These are phyloP conservation scores for Oryzias sinensis DNA, from an alignment of 2,797 vertebrate genomes.

Conservation along the genomic window DNA sequence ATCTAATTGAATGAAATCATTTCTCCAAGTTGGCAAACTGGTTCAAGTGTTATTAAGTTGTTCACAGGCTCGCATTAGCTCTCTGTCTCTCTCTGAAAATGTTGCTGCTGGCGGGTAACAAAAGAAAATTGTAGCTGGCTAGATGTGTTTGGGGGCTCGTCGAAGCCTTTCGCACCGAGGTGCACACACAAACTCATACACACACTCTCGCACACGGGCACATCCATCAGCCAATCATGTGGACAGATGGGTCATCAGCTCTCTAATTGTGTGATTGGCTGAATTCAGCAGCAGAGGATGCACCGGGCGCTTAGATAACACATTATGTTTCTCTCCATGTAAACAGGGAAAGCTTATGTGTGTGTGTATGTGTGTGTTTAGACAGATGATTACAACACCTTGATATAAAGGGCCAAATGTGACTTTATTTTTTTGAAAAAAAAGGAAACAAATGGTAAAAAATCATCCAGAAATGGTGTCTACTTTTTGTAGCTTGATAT, in stretches of 20 bases:
- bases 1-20: slow-evolving; percentile 90
- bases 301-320: slow-evolving; percentile 91
- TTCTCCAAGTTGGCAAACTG: slow-evolving; percentile 89
- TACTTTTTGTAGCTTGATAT: slow-evolving; percentile 17
- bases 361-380: slow-evolving; percentile 11
- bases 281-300: slow-evolving; percentile 96
- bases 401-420: neutral
- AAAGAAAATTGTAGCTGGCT: slow-evolving; percentile 65
- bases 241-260: slow-evolving; percentile 99
- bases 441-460: neutral
- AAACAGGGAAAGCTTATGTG: slow-evolving; percentile 83
- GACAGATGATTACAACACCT: neutral
- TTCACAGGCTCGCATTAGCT: slow-evolving; percentile 61
- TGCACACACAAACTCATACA: slow-evolving; percentile 1
- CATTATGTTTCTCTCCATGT: slow-evolving; percentile 95
- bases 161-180: slow-evolving; percentile 25
- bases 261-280: slow-evolving; percentile 99
- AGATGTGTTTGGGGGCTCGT: slow-evolving; percentile 55
- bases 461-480: neutral
- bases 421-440: neutral
- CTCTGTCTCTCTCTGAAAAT: slow-evolving; percentile 42
- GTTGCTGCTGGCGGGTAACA: slow-evolving; percentile 49
- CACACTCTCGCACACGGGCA: slow-evolving; percentile 7
- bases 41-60: slow-evolving; percentile 74
- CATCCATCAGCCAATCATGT: slow-evolving; percentile 65